phyloP scores from a whole-genome alignment of 2,797 vertebrate species.

The Tenualosa ilisha region DNA sequence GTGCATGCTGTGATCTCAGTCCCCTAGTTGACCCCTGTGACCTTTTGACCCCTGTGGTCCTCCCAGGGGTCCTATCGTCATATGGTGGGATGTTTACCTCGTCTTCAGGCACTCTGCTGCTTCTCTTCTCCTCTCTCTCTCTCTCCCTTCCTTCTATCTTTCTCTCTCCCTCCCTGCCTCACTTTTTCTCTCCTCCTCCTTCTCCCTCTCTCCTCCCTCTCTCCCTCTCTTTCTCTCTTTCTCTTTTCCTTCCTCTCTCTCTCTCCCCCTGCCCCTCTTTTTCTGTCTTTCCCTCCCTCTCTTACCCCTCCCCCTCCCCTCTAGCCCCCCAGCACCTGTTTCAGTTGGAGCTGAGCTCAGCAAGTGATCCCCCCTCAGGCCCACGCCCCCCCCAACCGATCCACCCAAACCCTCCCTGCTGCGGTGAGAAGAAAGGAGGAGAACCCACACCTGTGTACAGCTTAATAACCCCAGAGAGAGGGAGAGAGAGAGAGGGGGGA shows the following conservation, averaged over 20 bases:
- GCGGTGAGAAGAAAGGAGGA: slow-evolving; percentile 10
- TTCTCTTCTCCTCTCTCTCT: neutral
- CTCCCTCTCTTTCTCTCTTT: no score
- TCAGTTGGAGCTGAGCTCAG: neutral
- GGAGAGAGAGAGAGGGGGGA: neutral
- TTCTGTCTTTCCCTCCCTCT: neutral
- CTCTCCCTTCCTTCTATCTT: neutral
- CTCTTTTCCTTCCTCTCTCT: no score
- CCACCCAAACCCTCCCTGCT: neutral
- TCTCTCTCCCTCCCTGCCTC: neutral
- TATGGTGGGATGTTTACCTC: neutral
- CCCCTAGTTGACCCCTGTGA: neutral
- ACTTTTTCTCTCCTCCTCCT: neutral
- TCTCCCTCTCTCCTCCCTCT: neutral
- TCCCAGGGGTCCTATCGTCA: neutral
- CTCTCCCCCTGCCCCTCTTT: neutral
- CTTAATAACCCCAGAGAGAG: neutral
- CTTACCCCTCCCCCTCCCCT: neutral
- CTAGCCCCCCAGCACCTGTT: neutral
- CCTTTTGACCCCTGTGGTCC: neutral
- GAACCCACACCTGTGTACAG: neutral
- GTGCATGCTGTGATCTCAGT: neutral
- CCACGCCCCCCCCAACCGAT: neutral
- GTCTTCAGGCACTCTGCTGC: neutral
- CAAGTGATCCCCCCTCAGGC: neutral